A percentile compares a stretch with the other conserved stretches of the same genome.
Evolutionary conservation across 2,888 invertebrate species (phyloP).

Genomic region (Polietes domitor): DNA sequence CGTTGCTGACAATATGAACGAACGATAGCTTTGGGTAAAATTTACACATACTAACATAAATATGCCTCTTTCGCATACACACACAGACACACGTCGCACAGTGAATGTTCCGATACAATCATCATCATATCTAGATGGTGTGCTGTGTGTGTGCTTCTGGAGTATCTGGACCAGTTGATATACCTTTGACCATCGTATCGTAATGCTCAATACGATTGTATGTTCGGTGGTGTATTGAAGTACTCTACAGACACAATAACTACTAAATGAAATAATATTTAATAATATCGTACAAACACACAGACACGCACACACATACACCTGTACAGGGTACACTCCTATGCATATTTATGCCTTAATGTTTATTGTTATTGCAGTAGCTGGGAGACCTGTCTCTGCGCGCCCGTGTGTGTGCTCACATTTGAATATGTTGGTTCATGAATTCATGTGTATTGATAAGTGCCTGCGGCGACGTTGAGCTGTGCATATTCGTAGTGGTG

Average conservation of each 20-base stretch:
- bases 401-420: background rate
- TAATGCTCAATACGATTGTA: background rate
- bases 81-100: background rate
- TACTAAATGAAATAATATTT: conserved; percentile 37
- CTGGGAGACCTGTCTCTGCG: background rate
- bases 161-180: background rate
- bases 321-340: too few relatives aligned
- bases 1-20: conserved; percentile 56
- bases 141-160: conserved; percentile 1
- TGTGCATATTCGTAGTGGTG: background rate
- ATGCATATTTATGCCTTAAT: background rate
- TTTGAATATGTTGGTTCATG: background rate
- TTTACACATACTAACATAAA: conserved; percentile 60
- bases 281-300: conserved; percentile 2
- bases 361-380: conserved; percentile 12
- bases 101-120: conserved; percentile 2
- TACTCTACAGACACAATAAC: conserved; percentile 3
- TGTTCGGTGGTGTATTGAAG: conserved; percentile 19
- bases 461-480: background rate
- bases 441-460: background rate
- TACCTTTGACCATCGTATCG: background rate
- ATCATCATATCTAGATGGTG: background rate
- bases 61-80: background rate
- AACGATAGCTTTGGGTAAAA: conserved; percentile 62
- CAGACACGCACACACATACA: background rate